Conservation (phyloP, 2,113 vertebrate genomes). For the Fulica atra region DNA sequence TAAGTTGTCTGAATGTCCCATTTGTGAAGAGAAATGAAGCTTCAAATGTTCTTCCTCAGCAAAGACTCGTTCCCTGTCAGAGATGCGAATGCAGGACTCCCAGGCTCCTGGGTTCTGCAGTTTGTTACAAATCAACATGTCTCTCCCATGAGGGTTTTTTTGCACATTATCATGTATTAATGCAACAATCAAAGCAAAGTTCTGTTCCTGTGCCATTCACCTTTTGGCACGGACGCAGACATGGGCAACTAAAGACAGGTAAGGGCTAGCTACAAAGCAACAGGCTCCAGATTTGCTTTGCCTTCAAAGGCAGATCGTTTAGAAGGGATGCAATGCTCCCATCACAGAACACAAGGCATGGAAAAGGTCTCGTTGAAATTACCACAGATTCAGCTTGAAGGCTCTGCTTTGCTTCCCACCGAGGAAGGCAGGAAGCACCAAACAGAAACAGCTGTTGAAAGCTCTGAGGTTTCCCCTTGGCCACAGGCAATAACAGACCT, state of each 20-base stretch:
- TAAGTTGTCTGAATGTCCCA: background rate
- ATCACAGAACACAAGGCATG: background rate
- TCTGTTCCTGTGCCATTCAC: background rate
- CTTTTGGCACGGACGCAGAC: background rate
- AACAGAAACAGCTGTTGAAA: background rate
- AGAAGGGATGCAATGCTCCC: background rate
- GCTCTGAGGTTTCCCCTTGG: background rate
- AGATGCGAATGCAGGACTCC: background rate
- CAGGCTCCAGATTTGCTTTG: background rate
- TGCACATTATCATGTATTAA: no score
- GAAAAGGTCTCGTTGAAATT: background rate
- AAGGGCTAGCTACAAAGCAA: background rate
- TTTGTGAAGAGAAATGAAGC: background rate
- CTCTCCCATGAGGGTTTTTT: no score
- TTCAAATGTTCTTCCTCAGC: background rate
- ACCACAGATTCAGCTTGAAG: background rate
- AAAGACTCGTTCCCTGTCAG: background rate
- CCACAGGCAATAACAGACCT: background rate
- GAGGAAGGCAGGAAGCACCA: background rate
- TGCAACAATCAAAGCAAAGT: accelerated
- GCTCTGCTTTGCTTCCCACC: background rate
- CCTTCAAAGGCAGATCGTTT: background rate
- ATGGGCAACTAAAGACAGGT: background rate
- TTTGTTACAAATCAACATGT: background rate
- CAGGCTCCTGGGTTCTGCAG: background rate